Conservation (phyloP, 2,113 vertebrate species). For the Dinomys branickii region DNA sequence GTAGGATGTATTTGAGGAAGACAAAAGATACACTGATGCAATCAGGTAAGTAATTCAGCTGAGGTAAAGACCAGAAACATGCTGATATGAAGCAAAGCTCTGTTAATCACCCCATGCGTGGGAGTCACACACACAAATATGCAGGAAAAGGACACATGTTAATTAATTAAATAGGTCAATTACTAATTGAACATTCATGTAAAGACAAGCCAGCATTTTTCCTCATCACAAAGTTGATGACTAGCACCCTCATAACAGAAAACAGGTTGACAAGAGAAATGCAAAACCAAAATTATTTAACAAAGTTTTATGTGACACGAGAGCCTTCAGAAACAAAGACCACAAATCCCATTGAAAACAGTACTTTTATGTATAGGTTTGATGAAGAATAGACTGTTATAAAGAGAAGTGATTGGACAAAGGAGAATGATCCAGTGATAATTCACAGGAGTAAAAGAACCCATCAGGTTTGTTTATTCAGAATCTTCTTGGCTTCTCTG, state of each 20-base stretch:
- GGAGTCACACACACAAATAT: constrained; percentile 16
- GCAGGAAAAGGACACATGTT: constrained; percentile 11
- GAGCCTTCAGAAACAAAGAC: background rate
- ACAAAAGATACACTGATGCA: background rate
- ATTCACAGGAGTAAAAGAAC: background rate
- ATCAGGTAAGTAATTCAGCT: background rate
- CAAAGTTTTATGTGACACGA: background rate
- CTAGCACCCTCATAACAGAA: background rate
- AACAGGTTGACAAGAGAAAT: background rate
- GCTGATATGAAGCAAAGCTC: background rate
- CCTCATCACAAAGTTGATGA: background rate
- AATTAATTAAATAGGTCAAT: constrained; percentile 28
- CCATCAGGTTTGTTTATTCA: background rate
- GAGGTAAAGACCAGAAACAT: background rate
- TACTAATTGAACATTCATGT: background rate
- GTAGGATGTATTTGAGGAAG: background rate
- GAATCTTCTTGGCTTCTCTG: background rate
- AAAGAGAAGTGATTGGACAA: background rate
- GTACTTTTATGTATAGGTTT: background rate
- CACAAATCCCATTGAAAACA: background rate
- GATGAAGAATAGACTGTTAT: background rate
- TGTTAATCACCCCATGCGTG: background rate
- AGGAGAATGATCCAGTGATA: background rate
- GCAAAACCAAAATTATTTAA: background rate
- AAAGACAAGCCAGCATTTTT: background rate